These are phyloP conservation scores for Elanoides forficatus DNA, from an alignment of 2,113 vertebrate species.

Conservation along the genomic window DNA sequence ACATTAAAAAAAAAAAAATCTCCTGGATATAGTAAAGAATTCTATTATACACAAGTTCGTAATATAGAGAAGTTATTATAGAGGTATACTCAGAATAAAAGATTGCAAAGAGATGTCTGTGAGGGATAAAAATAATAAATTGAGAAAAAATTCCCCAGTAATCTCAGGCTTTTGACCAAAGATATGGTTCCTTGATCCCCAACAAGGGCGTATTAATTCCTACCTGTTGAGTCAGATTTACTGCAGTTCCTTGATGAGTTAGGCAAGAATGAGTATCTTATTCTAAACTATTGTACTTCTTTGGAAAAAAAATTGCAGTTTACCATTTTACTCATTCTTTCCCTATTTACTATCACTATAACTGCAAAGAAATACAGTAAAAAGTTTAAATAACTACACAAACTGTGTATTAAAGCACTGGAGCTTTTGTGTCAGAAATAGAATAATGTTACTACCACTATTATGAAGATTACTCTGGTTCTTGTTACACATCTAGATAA, in stretches of 20 bases:
- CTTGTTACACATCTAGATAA: neutral
- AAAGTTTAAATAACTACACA: neutral
- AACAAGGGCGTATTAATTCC: neutral
- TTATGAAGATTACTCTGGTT: neutral
- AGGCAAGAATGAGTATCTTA: neutral
- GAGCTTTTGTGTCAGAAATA: neutral
- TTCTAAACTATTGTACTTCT: neutral
- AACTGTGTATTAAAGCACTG: neutral
- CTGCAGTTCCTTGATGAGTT: neutral
- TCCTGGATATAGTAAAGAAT: slow-evolving; percentile 44
- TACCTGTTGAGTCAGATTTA: neutral
- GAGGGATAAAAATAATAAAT: slow-evolving; percentile 5
- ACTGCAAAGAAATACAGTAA: neutral
- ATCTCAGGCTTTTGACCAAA: slow-evolving; percentile 5
- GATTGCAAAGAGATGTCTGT: neutral
- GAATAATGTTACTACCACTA: neutral
- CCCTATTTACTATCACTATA: neutral
- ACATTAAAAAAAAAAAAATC: neutral
- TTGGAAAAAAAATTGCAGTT: neutral
- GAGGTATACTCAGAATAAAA: slow-evolving; percentile 28
- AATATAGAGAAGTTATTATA: slow-evolving; percentile 31
- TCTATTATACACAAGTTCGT: slow-evolving; percentile 20
- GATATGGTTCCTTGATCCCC: neutral
- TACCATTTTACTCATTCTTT: neutral
- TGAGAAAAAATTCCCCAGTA: neutral